These are phyloP conservation scores for Microvelia longipes DNA, from an alignment of 1,140 invertebrate species.

Conservation along the genomic window DNA sequence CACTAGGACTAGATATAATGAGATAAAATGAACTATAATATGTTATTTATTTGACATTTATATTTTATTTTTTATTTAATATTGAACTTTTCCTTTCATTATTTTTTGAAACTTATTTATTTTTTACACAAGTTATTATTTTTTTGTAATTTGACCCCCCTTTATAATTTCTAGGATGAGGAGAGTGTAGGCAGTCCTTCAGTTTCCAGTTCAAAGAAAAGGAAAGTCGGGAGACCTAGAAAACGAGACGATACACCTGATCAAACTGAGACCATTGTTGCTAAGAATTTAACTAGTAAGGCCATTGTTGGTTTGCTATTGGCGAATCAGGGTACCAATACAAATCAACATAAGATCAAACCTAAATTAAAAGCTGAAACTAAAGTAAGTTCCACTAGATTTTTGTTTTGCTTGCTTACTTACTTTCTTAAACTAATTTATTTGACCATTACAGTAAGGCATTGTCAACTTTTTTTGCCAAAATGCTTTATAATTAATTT, in stretches of 20 bases:
- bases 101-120: too few relatives aligned
- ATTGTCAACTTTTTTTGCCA: too few relatives aligned
- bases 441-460: too few relatives aligned
- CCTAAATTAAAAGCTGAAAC: conserved; percentile 25
- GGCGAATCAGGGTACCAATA: conserved; percentile 21
- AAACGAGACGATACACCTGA: conserved; percentile 42
- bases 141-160: not conserved
- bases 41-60: too few relatives aligned
- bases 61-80: too few relatives aligned
- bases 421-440: too few relatives aligned
- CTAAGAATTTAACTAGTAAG: conserved; percentile 40
- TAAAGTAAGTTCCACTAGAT: conserved; percentile 21
- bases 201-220: conserved; percentile 48
- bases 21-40: too few relatives aligned
- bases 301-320: conserved; percentile 45
- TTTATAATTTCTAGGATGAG: conserved; percentile 6
- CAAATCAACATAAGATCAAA: conserved; percentile 21
- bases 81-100: too few relatives aligned
- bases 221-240: conserved; percentile 65
- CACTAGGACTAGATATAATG: too few relatives aligned
- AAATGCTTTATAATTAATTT: too few relatives aligned
- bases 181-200: not conserved
- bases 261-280: conserved; percentile 60
- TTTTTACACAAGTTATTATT: not conserved
- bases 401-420: too few relatives aligned